Conservation (phyloP, 30 jellyfish, hydroid and myxozoan genomes). For the Chrysaora quinquecirrha region DNA sequence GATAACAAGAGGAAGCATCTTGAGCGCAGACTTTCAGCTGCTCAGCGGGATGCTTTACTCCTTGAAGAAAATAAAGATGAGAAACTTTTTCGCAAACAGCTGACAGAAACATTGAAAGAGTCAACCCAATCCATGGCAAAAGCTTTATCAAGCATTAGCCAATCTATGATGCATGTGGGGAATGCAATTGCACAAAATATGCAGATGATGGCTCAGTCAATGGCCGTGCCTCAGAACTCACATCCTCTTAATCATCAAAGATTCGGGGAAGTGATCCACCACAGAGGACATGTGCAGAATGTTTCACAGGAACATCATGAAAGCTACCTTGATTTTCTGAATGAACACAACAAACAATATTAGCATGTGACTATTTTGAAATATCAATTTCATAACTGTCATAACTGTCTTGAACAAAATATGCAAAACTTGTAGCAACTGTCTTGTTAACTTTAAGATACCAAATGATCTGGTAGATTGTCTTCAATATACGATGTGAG, state of each 20-base stretch:
- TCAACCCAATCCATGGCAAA: not conserved
- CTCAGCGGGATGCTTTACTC: constrained; percentile 47
- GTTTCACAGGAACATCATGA: not conserved
- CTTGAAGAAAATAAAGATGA: constrained; percentile 46
- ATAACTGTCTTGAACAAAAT: not conserved
- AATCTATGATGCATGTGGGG: not conserved
- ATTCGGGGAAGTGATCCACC: not conserved
- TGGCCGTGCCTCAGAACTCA: not conserved
- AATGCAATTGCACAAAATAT: not conserved
- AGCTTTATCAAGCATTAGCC: not conserved
- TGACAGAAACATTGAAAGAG: not conserved
- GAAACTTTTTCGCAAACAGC: not conserved
- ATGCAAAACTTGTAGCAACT: too few species aligned
- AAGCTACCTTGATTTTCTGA: not conserved
- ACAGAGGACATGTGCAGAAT: not conserved
- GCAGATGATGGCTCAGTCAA: not conserved
- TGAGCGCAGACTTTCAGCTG: constrained; percentile 51
- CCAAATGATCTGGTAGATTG: constrained; percentile 23
- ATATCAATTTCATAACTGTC: too few species aligned
- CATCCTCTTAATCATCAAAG: not conserved
- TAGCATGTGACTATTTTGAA: not conserved
- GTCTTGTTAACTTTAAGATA: too few species aligned
- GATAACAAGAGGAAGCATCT: constrained; percentile 63
- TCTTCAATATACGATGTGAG: constrained; percentile 10
- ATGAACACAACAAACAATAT: not conserved